A percentile compares a stretch with the other conserved stretches of the same genome.
Conservation (phyloP, 2,113 vertebrate genomes). For the Probosciger aterrimus region DNA sequence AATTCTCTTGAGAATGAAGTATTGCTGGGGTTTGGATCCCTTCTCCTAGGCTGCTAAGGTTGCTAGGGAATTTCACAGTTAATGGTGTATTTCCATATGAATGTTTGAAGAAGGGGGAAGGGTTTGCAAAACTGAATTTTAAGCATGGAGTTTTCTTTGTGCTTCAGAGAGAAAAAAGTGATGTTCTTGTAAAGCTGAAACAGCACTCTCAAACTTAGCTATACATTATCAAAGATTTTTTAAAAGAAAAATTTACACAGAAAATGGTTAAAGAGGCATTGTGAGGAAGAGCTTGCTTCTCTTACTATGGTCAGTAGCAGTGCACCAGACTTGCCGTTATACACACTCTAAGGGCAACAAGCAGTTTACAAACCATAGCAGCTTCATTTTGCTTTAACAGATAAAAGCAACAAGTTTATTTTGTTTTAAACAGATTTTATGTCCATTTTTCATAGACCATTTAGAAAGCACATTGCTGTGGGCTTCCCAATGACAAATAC, state of each 20-base stretch:
- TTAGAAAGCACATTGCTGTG: conserved; percentile 13
- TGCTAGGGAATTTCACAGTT: conserved; percentile 45
- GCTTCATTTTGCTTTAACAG: not conserved
- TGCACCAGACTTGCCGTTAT: not conserved
- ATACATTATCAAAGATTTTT: not conserved
- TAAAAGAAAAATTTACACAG: not conserved
- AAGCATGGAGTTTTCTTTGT: not conserved
- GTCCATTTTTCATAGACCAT: conserved; percentile 15
- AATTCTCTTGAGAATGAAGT: not conserved
- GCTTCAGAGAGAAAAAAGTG: not conserved
- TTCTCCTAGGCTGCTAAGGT: conserved; percentile 4
- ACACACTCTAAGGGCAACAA: not conserved
- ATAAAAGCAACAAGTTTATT: conserved; percentile 32
- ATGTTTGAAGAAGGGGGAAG: conserved; percentile 29
- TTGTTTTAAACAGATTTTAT: conserved; percentile 6
- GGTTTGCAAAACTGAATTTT: conserved; percentile 16
- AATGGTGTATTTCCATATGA: conserved; percentile 32
- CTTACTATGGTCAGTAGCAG: not conserved
- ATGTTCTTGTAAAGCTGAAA: not conserved
- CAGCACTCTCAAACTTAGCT: not conserved
- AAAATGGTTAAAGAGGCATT: not conserved
- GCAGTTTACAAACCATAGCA: not conserved
- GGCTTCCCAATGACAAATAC: conserved; percentile 40
- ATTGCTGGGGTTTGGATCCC: conserved; percentile 13
- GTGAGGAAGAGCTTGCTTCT: not conserved